Evolutionary conservation across 2,797 vertebrate genomes (phyloP), one percentile per base, ranked within the genome.

Genomic region (Phoebastria nigripes): DNA sequence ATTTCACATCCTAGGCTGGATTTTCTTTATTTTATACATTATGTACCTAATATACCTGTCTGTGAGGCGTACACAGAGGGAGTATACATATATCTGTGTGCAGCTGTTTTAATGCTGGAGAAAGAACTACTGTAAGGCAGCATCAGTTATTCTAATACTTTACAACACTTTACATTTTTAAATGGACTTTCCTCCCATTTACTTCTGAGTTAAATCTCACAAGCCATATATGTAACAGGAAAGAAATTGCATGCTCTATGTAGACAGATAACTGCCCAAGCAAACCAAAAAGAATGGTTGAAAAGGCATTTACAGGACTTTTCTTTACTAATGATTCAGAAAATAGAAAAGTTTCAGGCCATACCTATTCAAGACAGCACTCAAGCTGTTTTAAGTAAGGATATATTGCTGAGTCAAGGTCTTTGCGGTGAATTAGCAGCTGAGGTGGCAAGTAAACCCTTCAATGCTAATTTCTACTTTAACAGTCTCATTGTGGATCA

Each of bases 211-310:
- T 80, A 37, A 85, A n/a, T n/a, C 26, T 86, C 59, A 49, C 15
- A 83, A 66, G 20, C 33, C 28, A 8, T 16, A 18, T 10, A 26
- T 0, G 0, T 61, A 65, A 49, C 25, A 42, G 51, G 47, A 76
- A 77, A 54, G 28, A 86, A 90, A 44, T 6, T 33, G 12, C 6
- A 12, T 55, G 3, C 24, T 74, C 12, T 55, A 6, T 41, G 18
- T 24, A 51, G 33, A 18, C 37, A 63, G 42, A 8, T 6, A 42
- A 28, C 35, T 89, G 19, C 22, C 39, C 47, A 85, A 39, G 7
- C 6, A 54, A 39, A 70, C 15, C 42, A 52, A 33, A 86, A 39
- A 66, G 12, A 15, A 5, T 19, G 35, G 7, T 22, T 86, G 41
- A 44, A 71, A 87, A 78, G 16, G n/a, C 8, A 31, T 83, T 78